Evolutionary conservation across 2,797 vertebrate species (phyloP), one percentile per base, ranked within the genome.

Genomic region (Hydrolagus colliei): DNA sequence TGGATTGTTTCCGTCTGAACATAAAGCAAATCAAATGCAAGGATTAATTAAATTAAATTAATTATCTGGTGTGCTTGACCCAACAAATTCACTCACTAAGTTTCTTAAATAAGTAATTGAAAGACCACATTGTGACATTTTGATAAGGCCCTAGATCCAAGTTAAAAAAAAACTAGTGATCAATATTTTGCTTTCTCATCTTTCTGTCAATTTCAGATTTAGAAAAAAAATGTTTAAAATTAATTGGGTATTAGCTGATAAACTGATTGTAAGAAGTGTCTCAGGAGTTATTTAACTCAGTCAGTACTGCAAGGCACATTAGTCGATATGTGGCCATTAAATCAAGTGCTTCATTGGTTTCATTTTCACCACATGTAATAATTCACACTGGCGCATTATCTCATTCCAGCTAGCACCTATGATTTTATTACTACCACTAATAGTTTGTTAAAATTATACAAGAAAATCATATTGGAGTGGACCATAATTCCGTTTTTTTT

Each of bases 361-460:
- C 79, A 71, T 71, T 84, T 84, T 67, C 67, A 84, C 79, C 27
- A 67, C 71, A 14, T 18, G 52, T 35, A 41, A 16, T 84, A 84
- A 84, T 84, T 84, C 79, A 71, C 65, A 35, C 18, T 84, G 65
- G 79, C 79, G 68, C 79, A 84, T 84, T 84, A 84, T 68, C 79
- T 84, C 79, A 84, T 84, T 63, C 65, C 79, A 67, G 79, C 65
- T 63, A 71, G 11, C 20, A 18, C 75, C 75, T 16, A 63, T 84
- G 79, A 84, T 35, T 68, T 41, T 84, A 67, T 84, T 35, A 63
- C 71, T 41, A 84, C 63, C 65, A 84, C 79, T 84, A 68, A 84
- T 68, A 71, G 79, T 67, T 84, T 68, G 71, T 84, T 84, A 84
- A 84, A 84, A 84, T 84, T 84, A 84, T 84, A 68, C 63, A 84